Evolutionary conservation across 1,140 invertebrate genomes (phyloP).

Genomic region (Drosophila parvula): DNA sequence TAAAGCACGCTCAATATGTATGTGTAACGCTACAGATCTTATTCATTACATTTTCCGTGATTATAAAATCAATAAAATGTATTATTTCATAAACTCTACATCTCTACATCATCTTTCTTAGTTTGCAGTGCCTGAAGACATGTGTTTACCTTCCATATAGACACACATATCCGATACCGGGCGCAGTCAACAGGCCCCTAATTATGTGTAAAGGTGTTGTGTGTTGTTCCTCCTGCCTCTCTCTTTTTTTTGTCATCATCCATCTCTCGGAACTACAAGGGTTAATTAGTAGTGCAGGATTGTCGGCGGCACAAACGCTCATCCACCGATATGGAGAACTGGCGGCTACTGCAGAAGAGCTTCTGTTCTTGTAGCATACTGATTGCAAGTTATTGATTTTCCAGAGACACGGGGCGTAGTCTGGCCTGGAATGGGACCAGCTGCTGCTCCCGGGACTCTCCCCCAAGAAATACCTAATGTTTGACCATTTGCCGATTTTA

Average conservation of each 20-base stretch:
- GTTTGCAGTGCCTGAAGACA: conserved; percentile 2
- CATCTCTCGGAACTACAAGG: conserved; percentile 37
- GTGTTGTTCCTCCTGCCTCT: conserved; percentile 13
- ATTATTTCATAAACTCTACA: too few relatives aligned
- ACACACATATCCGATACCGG: conserved; percentile 57
- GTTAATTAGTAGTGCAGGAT: conserved; percentile 67
- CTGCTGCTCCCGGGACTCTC: conserved; percentile 42
- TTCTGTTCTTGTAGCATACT: conserved; percentile 17
- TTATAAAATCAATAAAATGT: too few relatives aligned
- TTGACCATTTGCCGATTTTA: conserved; percentile 72
- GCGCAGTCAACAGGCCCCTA: conserved; percentile 75
- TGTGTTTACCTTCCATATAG: conserved; percentile 68
- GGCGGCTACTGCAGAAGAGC: conserved; percentile 38
- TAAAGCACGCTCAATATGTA: too few relatives aligned
- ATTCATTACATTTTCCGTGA: too few relatives aligned
- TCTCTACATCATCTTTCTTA: background rate
- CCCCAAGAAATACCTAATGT: conserved; percentile 16
- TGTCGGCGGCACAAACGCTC: conserved; percentile 44
- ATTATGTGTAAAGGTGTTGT: conserved; percentile 80
- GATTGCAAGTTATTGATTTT: conserved; percentile 45
- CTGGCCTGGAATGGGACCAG: conserved; percentile 30
- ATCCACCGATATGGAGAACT: conserved; percentile 26
- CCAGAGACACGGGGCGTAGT: background rate
- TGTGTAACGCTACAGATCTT: too few relatives aligned
- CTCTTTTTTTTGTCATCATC: conserved; percentile 15